phyloP scores from a whole-genome alignment of 2,113 vertebrate species.

The Pteropus alecto region DNA sequence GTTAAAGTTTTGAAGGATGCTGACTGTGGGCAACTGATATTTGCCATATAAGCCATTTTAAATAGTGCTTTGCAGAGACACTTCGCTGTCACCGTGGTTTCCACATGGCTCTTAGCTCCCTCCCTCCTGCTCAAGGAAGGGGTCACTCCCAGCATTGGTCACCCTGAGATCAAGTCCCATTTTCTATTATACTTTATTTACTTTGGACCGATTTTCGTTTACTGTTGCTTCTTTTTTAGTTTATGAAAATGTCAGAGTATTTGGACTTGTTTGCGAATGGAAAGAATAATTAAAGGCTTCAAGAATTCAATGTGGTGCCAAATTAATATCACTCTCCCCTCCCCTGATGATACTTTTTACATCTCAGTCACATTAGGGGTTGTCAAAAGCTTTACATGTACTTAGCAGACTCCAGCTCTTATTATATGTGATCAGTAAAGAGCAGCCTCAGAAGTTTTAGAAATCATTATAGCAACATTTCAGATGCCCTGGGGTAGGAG shows the following conservation, averaged over 20 bases:
- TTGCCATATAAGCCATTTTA: background rate
- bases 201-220: conserved; percentile 53
- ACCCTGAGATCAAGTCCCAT: background rate
- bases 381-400: conserved; percentile 37
- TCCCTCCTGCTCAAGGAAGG: background rate
- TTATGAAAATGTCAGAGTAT: conserved; percentile 43
- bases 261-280: conserved; percentile 61
- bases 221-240: conserved; percentile 34
- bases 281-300: conserved; percentile 65
- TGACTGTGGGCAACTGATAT: background rate
- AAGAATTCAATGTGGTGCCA: conserved; percentile 48
- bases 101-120: no score
- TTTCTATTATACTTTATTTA: conserved; percentile 49
- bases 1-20: background rate
- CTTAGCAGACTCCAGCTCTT: conserved; percentile 53
- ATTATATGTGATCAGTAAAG: conserved; percentile 72
- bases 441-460: conserved; percentile 62
- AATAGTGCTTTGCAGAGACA: background rate
- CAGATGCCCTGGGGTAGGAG: background rate
- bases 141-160: background rate
- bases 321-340: conserved; percentile 56
- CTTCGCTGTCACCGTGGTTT: background rate
- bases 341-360: conserved; percentile 59
- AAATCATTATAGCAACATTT: conserved; percentile 45
- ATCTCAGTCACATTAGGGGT: conserved; percentile 25